A percentile compares a stretch with the other conserved stretches of the same genome.
phyloP scores from a whole-genome alignment of 2,888 invertebrate genomes.

The Hirtodrosophila cameraria region DNA sequence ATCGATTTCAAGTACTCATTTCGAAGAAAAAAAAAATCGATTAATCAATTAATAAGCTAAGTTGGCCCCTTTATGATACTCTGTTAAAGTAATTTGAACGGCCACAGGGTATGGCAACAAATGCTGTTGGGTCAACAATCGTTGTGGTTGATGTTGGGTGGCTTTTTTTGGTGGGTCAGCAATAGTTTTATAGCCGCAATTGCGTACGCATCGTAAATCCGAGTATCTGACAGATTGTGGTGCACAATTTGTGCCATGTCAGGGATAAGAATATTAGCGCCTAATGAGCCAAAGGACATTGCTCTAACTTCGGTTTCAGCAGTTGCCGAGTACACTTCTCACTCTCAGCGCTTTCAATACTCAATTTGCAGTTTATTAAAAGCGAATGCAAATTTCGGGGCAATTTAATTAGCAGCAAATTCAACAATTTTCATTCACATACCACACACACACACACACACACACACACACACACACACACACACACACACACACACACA shows the following conservation, averaged over 20 bases:
- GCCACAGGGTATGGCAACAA: conserved; percentile 17
- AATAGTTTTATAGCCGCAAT: conserved; percentile 37
- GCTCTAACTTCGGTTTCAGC: neutral
- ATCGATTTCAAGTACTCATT: too few relatives aligned
- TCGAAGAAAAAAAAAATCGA: too few relatives aligned
- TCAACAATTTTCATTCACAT: conserved; percentile 65
- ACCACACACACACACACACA: conserved; percentile 13
- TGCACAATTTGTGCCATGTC: conserved; percentile 53
- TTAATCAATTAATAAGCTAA: too few relatives aligned
- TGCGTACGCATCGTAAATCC: conserved; percentile 46
- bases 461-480: conserved; percentile 10
- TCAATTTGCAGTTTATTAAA: conserved; percentile 66
- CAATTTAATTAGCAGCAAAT: conserved; percentile 79
- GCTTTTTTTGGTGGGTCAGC: conserved; percentile 31
- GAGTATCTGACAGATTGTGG: conserved; percentile 42
- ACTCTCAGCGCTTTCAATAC: neutral
- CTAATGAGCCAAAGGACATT: conserved; percentile 34
- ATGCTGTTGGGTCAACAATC: conserved; percentile 33
- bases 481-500: conserved; percentile 17
- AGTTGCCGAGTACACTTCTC: neutral
- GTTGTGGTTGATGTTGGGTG: conserved; percentile 15
- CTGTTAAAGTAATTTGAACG: conserved; percentile 8
- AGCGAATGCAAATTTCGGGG: conserved; percentile 68
- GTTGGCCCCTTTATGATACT: neutral
- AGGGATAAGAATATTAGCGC: conserved; percentile 54